Evolutionary conservation across 2,888 invertebrate genomes (phyloP), one percentile per base, ranked within the genome.

Genomic region (Leptothorax acervorum): DNA sequence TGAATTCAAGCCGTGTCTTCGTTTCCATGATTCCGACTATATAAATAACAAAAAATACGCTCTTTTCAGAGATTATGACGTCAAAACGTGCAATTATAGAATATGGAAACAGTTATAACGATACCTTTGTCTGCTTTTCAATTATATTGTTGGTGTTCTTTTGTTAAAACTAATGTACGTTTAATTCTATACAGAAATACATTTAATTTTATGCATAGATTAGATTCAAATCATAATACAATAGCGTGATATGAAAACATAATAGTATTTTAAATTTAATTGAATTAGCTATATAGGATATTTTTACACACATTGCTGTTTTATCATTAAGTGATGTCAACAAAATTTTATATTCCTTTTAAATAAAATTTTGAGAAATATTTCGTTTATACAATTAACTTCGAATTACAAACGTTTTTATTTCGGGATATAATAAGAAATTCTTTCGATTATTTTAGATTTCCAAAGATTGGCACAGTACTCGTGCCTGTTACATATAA

Each of bases 1-100:
- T 48, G 74, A 57, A 85, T 85, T 84, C 81, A 63, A 65, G 66
- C 57, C 74, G 65, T 76, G 57, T 45, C 51, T 42, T 53, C 39
- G 18, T 76, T 76, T 76, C 23, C 60, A 53, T 35, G 23, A 75
- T 48, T 75, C 15, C 11, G 23, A 75, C 28, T 28, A n/a, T 66
- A 76, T 62, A 62, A 63, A 75, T 63, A 66, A 75, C 28, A 53
- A 53, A 42, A 51, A 68, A 42, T 68, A 51, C 9, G 18, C 15
- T 18, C 23, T 51, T 74, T 63, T 35, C 48, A 42, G 15, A 63
- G 23, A 48, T 51, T 65, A 51, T 31, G 48, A 28, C 31, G 28
- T 68, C 18, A 68, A 45, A 45, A 28, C 12, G n/a, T 74, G 28
- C 42, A 74, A 62, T 45, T 35, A 35, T 65, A 48, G 5, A 63